These are phyloP conservation scores for Frankliniella fusca DNA, from an alignment of 2,888 invertebrate genomes.

Conservation along the genomic window DNA sequence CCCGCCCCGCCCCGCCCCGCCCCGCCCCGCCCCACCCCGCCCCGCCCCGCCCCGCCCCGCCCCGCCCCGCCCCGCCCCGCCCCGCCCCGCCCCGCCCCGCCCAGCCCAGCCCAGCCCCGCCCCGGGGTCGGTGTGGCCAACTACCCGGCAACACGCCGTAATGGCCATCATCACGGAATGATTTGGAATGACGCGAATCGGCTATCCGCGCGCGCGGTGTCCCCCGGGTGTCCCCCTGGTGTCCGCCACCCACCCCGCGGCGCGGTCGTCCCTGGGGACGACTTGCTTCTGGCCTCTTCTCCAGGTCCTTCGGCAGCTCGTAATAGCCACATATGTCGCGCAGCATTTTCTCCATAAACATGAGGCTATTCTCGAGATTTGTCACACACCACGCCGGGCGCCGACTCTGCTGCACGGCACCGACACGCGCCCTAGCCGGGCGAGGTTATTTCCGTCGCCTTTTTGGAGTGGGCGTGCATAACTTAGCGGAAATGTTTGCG, in stretches of 20 bases:
- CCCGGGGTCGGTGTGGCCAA: no score
- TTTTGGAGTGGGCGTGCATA: background rate
- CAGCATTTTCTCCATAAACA: background rate
- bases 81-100: no score
- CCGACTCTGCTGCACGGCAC: background rate
- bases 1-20: no score
- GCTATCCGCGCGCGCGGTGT: background rate
- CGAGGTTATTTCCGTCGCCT: background rate
- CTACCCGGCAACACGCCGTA: no score
- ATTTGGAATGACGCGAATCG: background rate
- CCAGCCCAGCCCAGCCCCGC: no score
- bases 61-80: no score
- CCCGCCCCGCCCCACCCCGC: no score
- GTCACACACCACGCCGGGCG: background rate
- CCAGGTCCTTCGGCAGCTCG: background rate
- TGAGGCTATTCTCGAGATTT: background rate
- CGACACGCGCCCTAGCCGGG: background rate
- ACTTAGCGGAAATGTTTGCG: background rate
- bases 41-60: no score
- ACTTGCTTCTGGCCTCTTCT: background rate
- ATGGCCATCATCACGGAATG: background rate
- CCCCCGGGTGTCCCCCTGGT: no score
- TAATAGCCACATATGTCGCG: conserved; percentile 1
- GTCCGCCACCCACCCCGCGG: no score
- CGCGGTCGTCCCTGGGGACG: background rate